Conservation (phyloP, 2,888 invertebrate species). For the Lagria hirta region DNA sequence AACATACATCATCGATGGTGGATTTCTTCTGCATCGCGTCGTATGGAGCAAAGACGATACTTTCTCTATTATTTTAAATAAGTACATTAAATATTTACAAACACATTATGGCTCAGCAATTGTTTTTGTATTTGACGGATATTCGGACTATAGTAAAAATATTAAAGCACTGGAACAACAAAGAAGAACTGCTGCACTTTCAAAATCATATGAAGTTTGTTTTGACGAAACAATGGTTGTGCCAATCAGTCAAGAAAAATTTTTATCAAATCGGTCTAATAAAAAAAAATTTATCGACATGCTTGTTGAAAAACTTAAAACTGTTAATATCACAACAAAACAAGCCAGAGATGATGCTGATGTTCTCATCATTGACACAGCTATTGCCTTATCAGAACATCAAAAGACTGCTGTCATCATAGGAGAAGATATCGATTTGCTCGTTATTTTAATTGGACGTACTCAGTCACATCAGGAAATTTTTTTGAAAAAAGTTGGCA, state of each 20-base stretch:
- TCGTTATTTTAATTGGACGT: conserved; percentile 47
- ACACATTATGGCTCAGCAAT: conserved; percentile 37
- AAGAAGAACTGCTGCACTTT: conserved; percentile 47
- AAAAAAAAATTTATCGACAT: conserved; percentile 39
- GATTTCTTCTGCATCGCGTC: no score
- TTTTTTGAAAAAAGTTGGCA: conserved; percentile 46
- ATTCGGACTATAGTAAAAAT: conserved; percentile 41
- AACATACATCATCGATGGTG: no score
- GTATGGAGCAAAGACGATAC: conserved; percentile 24
- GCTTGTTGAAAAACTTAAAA: conserved; percentile 44
- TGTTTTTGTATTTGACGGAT: conserved; percentile 33
- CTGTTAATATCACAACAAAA: conserved; percentile 46
- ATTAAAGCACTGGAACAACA: conserved; percentile 47
- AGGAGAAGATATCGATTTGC: conserved; percentile 48
- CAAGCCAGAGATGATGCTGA: conserved; percentile 49
- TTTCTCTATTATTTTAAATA: conserved; percentile 29
- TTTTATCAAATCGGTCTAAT: conserved; percentile 35
- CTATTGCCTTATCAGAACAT: conserved; percentile 40
- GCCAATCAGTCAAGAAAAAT: conserved; percentile 37
- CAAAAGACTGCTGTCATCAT: conserved; percentile 39
- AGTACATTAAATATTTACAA: conserved; percentile 36
- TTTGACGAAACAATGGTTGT: conserved; percentile 45
- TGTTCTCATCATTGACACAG: conserved; percentile 47
- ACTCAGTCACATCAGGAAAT: conserved; percentile 39
- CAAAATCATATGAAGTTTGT: conserved; percentile 45